These are phyloP conservation scores for Neodiprion lecontei DNA, from an alignment of 1,140 invertebrate genomes.

Conservation along the genomic window DNA sequence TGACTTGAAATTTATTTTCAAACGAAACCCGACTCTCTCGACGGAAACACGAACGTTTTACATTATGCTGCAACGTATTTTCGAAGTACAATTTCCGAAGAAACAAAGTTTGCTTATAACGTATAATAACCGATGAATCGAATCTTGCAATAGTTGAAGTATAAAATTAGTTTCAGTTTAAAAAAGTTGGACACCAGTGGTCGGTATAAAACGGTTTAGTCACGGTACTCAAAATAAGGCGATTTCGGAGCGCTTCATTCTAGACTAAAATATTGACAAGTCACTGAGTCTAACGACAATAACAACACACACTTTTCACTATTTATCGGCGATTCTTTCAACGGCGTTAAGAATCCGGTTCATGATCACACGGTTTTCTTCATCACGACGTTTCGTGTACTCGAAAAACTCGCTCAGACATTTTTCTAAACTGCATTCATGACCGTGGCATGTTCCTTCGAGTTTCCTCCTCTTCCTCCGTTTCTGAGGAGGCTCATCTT, in stretches of 20 bases:
- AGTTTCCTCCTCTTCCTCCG: not conserved
- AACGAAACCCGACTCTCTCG: no score
- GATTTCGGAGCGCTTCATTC: not conserved
- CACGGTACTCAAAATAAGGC: not conserved
- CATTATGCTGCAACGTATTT: no score
- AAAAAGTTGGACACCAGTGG: no score
- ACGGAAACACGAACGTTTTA: no score
- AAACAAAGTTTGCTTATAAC: no score
- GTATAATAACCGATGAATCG: no score
- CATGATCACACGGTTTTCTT: slow-evolving; percentile 42
- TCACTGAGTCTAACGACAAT: not conserved
- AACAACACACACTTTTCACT: not conserved
- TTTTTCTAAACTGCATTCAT: slow-evolving; percentile 20
- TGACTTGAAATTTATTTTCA: no score
- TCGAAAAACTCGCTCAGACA: slow-evolving; percentile 41
- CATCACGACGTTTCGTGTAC: slow-evolving; percentile 41
- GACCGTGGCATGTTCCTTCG: slow-evolving; percentile 15
- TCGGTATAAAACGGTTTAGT: slow-evolving; percentile 1
- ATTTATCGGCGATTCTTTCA: slow-evolving; percentile 40
- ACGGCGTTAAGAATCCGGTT: slow-evolving; percentile 40
- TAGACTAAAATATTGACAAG: not conserved
- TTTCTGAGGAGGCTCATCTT: not conserved
- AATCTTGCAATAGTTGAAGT: no score
- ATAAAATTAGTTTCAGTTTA: no score
- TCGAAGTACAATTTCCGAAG: no score